These are phyloP conservation scores for Porphyrio hochstetteri DNA, from an alignment of 2,113 vertebrate species.

Conservation along the genomic window DNA sequence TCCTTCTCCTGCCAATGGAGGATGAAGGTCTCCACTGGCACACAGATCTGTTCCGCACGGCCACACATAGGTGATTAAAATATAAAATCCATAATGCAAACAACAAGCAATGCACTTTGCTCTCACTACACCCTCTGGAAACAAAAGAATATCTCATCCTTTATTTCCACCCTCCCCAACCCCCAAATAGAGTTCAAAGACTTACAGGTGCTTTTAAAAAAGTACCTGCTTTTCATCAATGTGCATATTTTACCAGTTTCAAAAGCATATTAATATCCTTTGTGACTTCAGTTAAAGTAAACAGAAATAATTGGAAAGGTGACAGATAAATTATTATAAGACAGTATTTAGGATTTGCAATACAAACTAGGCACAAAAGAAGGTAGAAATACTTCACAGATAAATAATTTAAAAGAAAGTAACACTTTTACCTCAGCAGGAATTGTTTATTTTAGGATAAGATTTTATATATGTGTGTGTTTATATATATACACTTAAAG, in stretches of 20 bases:
- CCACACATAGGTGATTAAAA: neutral
- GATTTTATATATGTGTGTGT: neutral
- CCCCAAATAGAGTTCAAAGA: slow-evolving; percentile 9
- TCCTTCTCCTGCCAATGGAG: accelerated
- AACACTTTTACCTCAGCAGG: neutral
- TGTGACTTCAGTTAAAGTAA: slow-evolving; percentile 55
- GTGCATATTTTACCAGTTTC: slow-evolving; percentile 50
- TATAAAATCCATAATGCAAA: neutral
- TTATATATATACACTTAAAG: neutral
- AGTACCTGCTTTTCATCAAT: slow-evolving; percentile 27
- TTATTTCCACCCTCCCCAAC: neutral
- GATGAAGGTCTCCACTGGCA: neutral
- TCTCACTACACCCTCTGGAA: neutral
- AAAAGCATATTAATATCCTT: slow-evolving; percentile 59
- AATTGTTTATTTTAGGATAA: neutral
- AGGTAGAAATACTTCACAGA: neutral
- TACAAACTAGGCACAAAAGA: slow-evolving; percentile 16
- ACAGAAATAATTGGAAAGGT: slow-evolving; percentile 57
- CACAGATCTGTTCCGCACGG: neutral
- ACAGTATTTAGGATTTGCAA: slow-evolving; percentile 31
- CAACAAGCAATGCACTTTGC: neutral
- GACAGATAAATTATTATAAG: slow-evolving; percentile 56
- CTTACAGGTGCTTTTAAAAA: slow-evolving; percentile 33
- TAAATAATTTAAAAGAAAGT: slow-evolving; percentile 47
- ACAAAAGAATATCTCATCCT: neutral